A percentile compares a stretch with the other conserved stretches of the same genome.
Conservation (phyloP, 2,888 invertebrate species). For the Cantharis nigra region DNA sequence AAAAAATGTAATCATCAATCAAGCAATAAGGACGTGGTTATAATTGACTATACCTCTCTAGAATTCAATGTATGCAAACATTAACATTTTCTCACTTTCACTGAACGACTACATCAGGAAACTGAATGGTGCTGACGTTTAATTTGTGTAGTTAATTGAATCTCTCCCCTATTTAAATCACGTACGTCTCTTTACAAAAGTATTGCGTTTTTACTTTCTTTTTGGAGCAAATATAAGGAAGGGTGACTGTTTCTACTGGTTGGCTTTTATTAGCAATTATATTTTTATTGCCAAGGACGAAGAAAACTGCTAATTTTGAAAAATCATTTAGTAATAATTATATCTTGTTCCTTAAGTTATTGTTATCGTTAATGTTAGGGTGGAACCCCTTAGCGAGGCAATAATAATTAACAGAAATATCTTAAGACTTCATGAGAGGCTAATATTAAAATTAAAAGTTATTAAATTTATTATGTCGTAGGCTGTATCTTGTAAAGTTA, state of each 20-base stretch:
- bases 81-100: slow-evolving; percentile 35
- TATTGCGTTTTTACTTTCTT: slow-evolving; percentile 52
- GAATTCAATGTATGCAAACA: slow-evolving; percentile 33
- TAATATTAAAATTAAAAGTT: neutral
- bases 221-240: slow-evolving; percentile 51
- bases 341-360: neutral
- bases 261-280: neutral
- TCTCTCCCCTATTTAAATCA: slow-evolving; percentile 49
- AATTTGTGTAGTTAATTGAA: slow-evolving; percentile 54
- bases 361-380: slow-evolving; percentile 20
- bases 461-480: slow-evolving; percentile 18
- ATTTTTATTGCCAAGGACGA: neutral
- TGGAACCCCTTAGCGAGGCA: slow-evolving; percentile 26
- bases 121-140: slow-evolving; percentile 51
- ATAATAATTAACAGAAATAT: slow-evolving; percentile 27
- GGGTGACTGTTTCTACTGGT: slow-evolving; percentile 35
- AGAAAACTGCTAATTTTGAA: neutral
- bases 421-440: slow-evolving; percentile 13
- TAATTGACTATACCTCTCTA: slow-evolving; percentile 30
- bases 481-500: neutral
- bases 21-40: slow-evolving; percentile 30
- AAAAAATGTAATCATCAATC: slow-evolving; percentile 33
- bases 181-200: slow-evolving; percentile 48
- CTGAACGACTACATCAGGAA: slow-evolving; percentile 44
- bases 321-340: neutral